Conservation (phyloP, 2,888 invertebrate species). For the Heliothis peltigera region DNA sequence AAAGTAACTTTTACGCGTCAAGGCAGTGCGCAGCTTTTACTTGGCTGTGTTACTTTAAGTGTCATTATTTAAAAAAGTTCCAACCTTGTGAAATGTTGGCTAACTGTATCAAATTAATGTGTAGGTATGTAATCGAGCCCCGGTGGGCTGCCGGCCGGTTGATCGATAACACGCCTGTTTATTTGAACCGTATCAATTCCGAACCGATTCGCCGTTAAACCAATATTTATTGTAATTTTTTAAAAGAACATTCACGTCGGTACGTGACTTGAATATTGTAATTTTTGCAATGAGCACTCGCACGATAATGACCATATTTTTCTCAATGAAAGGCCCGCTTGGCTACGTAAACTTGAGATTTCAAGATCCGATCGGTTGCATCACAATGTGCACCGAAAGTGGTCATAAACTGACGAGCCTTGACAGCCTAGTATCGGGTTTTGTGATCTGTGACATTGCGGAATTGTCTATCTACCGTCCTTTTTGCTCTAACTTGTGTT, state of each 20-base stretch:
- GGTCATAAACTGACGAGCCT: constrained; percentile 86
- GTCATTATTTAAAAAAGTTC: constrained; percentile 55
- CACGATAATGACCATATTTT: constrained; percentile 75
- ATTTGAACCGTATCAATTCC: constrained; percentile 75
- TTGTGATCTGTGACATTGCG: constrained; percentile 85
- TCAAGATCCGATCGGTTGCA: constrained; percentile 79
- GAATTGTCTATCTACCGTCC: constrained; percentile 76
- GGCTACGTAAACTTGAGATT: constrained; percentile 65
- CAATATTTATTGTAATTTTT: constrained; percentile 74
- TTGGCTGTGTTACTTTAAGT: constrained; percentile 41
- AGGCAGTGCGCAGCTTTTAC: constrained; percentile 35
- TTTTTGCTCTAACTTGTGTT: constrained; percentile 70
- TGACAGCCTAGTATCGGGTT: constrained; percentile 76
- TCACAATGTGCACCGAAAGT: constrained; percentile 85
- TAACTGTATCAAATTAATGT: constrained; percentile 61
- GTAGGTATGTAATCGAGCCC: constrained; percentile 48
- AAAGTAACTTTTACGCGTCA: constrained; percentile 32
- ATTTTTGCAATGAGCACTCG: constrained; percentile 72
- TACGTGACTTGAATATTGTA: constrained; percentile 80
- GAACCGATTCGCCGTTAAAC: constrained; percentile 65
- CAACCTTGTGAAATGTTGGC: constrained; percentile 49
- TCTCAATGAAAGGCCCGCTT: constrained; percentile 75
- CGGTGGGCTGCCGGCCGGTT: constrained; percentile 53
- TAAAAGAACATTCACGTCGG: constrained; percentile 62
- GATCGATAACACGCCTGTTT: constrained; percentile 71